These are phyloP conservation scores for Zoanthus solanderi DNA, from an alignment of 92 coral and sea anemone genomes.

Conservation along the genomic window DNA sequence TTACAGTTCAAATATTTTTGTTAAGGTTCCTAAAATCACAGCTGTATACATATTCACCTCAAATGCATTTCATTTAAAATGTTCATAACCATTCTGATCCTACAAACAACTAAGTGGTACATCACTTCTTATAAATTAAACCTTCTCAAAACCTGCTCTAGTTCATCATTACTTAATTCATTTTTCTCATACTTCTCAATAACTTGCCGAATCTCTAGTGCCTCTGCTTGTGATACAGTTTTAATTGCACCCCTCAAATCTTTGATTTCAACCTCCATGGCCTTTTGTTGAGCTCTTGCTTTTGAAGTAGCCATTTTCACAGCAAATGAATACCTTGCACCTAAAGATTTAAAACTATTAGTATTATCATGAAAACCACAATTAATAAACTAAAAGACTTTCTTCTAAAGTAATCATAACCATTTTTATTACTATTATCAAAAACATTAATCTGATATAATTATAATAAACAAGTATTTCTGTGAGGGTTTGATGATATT, in stretches of 20 bases:
- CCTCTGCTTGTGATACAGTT: constrained; percentile 56
- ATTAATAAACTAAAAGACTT: too few species aligned
- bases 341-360: constrained; percentile 27
- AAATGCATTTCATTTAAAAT: too few species aligned
- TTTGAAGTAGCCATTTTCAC: constrained; percentile 80
- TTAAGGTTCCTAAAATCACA: too few species aligned
- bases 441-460: too few species aligned
- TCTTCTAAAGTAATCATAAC: too few species aligned
- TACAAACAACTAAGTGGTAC: too few species aligned
- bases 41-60: too few species aligned
- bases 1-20: too few species aligned
- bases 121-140: constrained; percentile 48
- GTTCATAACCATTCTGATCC: too few species aligned
- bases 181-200: constrained; percentile 61
- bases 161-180: constrained; percentile 45
- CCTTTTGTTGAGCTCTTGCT: constrained; percentile 67
- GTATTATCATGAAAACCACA: not conserved
- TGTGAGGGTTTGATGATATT: too few species aligned
- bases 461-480: too few species aligned
- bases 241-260: constrained; percentile 49
- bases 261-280: constrained; percentile 42
- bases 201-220: constrained; percentile 46
- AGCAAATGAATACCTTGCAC: constrained; percentile 84
- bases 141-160: constrained; percentile 44
- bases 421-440: too few species aligned